These are phyloP conservation scores for Deilephila porcellus DNA, from an alignment of 2,888 invertebrate species.

Conservation along the genomic window DNA sequence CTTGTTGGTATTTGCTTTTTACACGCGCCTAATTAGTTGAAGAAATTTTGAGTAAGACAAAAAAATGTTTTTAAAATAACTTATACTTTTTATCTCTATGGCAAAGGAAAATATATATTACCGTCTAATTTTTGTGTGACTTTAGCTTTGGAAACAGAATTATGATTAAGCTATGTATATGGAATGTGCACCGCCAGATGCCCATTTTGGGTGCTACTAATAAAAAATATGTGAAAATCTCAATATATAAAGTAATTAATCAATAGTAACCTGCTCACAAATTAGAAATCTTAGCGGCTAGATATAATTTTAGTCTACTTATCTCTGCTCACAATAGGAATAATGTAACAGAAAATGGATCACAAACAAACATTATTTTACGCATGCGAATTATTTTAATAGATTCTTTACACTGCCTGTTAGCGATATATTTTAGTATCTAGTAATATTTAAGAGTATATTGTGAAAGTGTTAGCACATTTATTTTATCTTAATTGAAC, in stretches of 20 bases:
- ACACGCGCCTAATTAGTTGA: too few relatives aligned
- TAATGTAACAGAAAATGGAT: conserved; percentile 27
- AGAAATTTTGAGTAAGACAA: too few relatives aligned
- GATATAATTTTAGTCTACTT: not conserved
- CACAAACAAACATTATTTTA: conserved; percentile 34
- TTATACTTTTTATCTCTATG: too few relatives aligned
- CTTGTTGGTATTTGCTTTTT: not conserved
- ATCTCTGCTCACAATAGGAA: conserved; percentile 31
- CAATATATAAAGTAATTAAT: conserved; percentile 6
- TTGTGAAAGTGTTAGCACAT: not conserved
- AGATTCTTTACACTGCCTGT: conserved; percentile 37
- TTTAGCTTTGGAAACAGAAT: too few relatives aligned
- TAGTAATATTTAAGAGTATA: conserved; percentile 2
- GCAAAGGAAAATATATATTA: too few relatives aligned
- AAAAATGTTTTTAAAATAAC: too few relatives aligned
- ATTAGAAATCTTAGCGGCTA: conserved; percentile 6
- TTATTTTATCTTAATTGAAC: not conserved
- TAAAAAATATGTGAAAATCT: conserved; percentile 25
- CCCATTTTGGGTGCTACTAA: conserved; percentile 27
- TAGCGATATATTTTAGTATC: conserved; percentile 23
- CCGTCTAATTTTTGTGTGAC: too few relatives aligned
- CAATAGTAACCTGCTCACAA: conserved; percentile 24
- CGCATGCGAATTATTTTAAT: conserved; percentile 19
- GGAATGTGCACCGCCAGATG: not conserved
- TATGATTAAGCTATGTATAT: not conserved